Evolutionary conservation across 2,888 invertebrate species (phyloP).

Genomic region (Ectemnius lituratus): DNA sequence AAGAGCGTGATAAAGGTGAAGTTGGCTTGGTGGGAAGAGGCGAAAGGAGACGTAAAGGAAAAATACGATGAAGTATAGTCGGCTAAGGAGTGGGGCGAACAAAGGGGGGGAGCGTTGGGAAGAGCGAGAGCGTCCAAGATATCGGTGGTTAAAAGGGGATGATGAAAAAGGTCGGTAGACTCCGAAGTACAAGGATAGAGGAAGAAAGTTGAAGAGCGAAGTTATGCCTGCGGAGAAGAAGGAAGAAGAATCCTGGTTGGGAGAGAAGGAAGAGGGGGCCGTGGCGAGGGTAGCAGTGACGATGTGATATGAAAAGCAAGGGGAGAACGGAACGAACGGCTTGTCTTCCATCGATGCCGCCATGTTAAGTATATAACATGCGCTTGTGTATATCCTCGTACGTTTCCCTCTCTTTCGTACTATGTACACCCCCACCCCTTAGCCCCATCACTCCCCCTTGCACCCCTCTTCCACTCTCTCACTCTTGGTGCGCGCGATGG

Average conservation of each 20-base stretch:
- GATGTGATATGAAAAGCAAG: constrained; percentile 2
- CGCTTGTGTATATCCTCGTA: constrained; percentile 18
- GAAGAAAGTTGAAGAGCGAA: neutral
- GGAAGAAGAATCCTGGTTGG: neutral
- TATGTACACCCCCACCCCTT: too few relatives aligned
- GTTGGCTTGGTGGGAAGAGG: constrained; percentile 1
- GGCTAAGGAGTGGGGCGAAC: neutral
- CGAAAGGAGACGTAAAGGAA: constrained; percentile 6
- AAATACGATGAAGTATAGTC: constrained; percentile 6
- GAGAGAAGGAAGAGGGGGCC: neutral
- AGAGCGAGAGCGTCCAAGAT: neutral
- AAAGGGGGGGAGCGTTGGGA: neutral
- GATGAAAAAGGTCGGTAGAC: constrained; percentile 2
- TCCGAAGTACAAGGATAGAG: neutral
- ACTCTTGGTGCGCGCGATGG: constrained; percentile 19
- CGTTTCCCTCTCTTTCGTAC: too few relatives aligned
- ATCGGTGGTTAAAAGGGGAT: neutral
- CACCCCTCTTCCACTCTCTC: neutral
- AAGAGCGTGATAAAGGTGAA: neutral
- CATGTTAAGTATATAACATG: constrained; percentile 55
- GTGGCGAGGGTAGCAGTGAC: neutral
- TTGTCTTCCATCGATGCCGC: constrained; percentile 37
- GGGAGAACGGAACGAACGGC: neutral
- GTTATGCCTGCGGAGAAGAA: neutral
- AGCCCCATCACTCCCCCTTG: too few relatives aligned